Conservation (phyloP, 2,888 invertebrate species). For the Lucinisca nassula region DNA sequence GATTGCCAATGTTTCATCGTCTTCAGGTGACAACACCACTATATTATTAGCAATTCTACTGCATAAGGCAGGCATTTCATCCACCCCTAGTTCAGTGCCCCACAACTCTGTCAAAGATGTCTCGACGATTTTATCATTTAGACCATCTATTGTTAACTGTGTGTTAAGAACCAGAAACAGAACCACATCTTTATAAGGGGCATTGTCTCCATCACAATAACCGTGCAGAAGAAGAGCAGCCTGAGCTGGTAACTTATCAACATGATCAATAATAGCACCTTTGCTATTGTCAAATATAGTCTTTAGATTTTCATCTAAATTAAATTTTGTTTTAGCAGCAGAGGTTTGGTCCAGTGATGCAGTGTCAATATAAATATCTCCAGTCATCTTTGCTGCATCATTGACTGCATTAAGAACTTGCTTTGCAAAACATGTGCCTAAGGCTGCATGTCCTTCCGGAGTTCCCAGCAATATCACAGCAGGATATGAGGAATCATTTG, state of each 20-base stretch:
- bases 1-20: not conserved
- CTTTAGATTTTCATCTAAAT: slow-evolving; percentile 75
- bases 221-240: slow-evolving; percentile 83
- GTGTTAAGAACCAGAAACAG: slow-evolving; percentile 78
- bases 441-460: slow-evolving; percentile 47
- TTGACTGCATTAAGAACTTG: slow-evolving; percentile 65
- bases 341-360: slow-evolving; percentile 28
- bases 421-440: slow-evolving; percentile 72
- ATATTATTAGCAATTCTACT: slow-evolving; percentile 82
- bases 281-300: slow-evolving; percentile 56
- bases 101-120: slow-evolving; percentile 70
- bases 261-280: slow-evolving; percentile 77
- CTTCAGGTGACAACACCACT: slow-evolving; percentile 73
- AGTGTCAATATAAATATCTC: slow-evolving; percentile 58
- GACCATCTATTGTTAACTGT: slow-evolving; percentile 26
- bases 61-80: slow-evolving; percentile 80
- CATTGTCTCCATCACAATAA: slow-evolving; percentile 85
- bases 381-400: slow-evolving; percentile 32
- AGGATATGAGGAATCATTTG: slow-evolving; percentile 73
- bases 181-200: slow-evolving; percentile 82
- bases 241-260: slow-evolving; percentile 77
- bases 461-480: slow-evolving; percentile 77
- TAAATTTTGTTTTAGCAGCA: slow-evolving; percentile 63
- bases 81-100: slow-evolving; percentile 74
- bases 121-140: slow-evolving; percentile 64